Conservation (phyloP, 2,797 vertebrate species). For the Rhinella marina region DNA sequence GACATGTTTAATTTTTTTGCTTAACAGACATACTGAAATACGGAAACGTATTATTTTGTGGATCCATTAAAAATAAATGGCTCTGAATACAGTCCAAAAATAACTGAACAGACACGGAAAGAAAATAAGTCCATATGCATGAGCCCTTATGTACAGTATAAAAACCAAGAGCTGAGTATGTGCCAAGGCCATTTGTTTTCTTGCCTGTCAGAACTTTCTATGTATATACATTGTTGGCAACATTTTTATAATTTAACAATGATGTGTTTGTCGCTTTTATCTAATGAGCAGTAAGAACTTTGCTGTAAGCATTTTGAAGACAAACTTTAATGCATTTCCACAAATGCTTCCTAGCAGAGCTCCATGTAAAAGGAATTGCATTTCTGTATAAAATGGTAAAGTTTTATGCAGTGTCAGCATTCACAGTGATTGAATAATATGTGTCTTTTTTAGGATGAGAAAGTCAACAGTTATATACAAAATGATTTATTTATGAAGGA, state of each 20-base stretch:
- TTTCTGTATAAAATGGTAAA: conserved; percentile 26
- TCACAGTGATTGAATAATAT: conserved; percentile 29
- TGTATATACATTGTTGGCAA: not conserved
- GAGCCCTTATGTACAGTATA: not conserved
- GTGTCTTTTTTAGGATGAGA: not conserved
- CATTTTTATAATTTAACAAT: conserved; percentile 23
- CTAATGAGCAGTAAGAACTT: conserved; percentile 35
- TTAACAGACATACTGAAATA: too few species aligned
- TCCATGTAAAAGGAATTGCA: conserved; percentile 20
- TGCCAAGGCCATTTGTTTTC: conserved; percentile 27
- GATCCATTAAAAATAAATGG: too few species aligned
- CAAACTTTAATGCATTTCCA: conserved; percentile 33
- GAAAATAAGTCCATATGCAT: not conserved
- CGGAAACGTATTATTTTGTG: too few species aligned
- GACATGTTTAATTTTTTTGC: too few species aligned
- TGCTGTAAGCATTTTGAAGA: conserved; percentile 37
- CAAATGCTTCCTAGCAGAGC: conserved; percentile 8
- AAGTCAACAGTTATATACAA: not conserved
- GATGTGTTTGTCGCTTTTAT: conserved; percentile 24
- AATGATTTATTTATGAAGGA: not conserved
- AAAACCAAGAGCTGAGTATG: not conserved
- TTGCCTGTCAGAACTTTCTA: conserved; percentile 1
- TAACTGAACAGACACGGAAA: too few species aligned
- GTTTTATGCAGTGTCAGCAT: conserved; percentile 18
- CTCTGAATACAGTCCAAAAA: too few species aligned